A percentile compares a stretch with the other conserved stretches of the same genome.
Evolutionary conservation across 2,888 invertebrate species (phyloP).

Genomic region (Agrilus cyanescens): DNA sequence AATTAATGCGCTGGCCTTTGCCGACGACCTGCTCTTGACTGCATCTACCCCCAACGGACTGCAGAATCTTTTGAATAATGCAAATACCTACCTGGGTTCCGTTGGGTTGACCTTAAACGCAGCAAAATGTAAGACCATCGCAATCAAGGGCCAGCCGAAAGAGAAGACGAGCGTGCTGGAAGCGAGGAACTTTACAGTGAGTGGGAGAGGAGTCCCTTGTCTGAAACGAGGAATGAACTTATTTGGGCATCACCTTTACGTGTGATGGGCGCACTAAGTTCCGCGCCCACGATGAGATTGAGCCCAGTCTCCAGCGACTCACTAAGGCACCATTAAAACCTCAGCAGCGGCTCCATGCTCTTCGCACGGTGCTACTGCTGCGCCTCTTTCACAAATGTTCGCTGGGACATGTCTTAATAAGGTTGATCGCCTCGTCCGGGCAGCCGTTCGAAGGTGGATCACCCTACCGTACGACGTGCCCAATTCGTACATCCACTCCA

Average conservation of each 20-base stretch:
- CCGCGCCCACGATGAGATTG: not conserved
- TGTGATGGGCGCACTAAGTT: not conserved
- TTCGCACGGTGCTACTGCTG: conserved; percentile 23
- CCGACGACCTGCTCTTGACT: too few relatives aligned
- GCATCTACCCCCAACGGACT: too few relatives aligned
- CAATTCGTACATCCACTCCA: conserved; percentile 23
- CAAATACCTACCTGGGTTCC: conserved; percentile 22
- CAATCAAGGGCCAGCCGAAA: conserved; percentile 19
- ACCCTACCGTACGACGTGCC: conserved; percentile 23
- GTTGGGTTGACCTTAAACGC: conserved; percentile 16
- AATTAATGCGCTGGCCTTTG: too few relatives aligned
- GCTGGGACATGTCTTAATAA: conserved; percentile 18
- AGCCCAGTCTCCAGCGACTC: not conserved
- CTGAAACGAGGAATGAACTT: too few relatives aligned
- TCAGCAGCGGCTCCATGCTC: conserved; percentile 15
- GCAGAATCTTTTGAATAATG: too few relatives aligned
- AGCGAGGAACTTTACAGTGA: not conserved
- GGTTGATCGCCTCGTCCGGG: conserved; percentile 23
- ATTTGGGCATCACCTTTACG: too few relatives aligned
- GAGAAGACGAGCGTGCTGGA: conserved; percentile 21
- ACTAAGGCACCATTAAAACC: conserved; percentile 1
- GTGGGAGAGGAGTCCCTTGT: not conserved
- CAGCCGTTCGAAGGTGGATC: conserved; percentile 18
- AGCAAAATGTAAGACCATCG: conserved; percentile 13
- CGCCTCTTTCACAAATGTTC: conserved; percentile 22